Evolutionary conservation across 2,888 invertebrate species (phyloP).

Genomic region (Osmoderma eremita): DNA sequence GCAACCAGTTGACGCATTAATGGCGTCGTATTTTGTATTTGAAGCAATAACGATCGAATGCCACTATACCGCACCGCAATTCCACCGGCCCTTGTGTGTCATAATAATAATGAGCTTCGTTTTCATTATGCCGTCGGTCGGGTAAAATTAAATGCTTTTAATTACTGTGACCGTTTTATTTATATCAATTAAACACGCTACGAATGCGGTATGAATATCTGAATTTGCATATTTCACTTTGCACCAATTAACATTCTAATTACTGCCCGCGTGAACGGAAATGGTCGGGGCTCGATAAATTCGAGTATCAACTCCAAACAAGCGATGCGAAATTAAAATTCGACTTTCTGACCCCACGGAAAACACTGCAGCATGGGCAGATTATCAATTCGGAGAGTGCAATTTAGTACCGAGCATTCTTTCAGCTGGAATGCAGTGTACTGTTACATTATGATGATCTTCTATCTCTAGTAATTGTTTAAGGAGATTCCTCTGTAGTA

Average conservation of each 20-base stretch:
- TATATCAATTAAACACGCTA: slow-evolving; percentile 37
- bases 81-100: slow-evolving; percentile 19
- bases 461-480: too few species aligned
- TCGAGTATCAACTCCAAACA: background rate
- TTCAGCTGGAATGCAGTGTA: too few species aligned
- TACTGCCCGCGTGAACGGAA: slow-evolving; percentile 20
- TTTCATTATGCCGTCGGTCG: slow-evolving; percentile 28
- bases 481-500: too few species aligned
- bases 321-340: background rate
- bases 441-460: too few species aligned
- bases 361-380: background rate
- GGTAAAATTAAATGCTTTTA: slow-evolving; percentile 32
- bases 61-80: background rate
- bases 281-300: slow-evolving; percentile 19
- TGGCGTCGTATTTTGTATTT: slow-evolving; percentile 6
- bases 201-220: slow-evolving; percentile 29
- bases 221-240: slow-evolving; percentile 37
- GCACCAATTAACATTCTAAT: slow-evolving; percentile 36
- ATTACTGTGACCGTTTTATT: slow-evolving; percentile 35
- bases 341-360: background rate
- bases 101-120: slow-evolving; percentile 30
- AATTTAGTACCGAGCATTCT: too few species aligned
- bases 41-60: slow-evolving; percentile 13
- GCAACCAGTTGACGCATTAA: background rate
- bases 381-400: too few species aligned